Percentiles rank a stretch among this genome's conserved stretches.
Conservation (phyloP, 2,113 vertebrate species). For the Lontra canadensis region DNA sequence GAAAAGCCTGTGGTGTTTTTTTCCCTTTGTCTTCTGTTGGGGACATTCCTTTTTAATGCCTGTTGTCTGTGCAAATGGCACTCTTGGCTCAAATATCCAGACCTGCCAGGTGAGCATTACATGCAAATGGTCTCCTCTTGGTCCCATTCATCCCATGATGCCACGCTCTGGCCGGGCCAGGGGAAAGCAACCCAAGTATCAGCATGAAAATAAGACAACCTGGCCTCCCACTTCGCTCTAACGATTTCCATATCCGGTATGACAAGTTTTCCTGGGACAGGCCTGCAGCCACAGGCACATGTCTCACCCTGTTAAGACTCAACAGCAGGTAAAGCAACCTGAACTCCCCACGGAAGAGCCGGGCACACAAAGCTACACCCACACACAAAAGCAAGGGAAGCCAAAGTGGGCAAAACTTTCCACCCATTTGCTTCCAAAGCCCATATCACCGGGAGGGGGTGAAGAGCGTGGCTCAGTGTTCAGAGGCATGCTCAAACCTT, state of each 20-base stretch:
- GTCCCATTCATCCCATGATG: conserved; percentile 32
- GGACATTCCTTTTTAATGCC: not conserved
- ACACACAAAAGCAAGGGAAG: conserved; percentile 70
- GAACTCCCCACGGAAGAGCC: conserved; percentile 66
- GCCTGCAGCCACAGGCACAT: conserved; percentile 82
- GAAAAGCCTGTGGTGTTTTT: not conserved
- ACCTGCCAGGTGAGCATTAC: not conserved
- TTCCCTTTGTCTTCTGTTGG: not conserved
- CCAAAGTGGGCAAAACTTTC: conserved; percentile 78
- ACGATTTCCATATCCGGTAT: conserved; percentile 81
- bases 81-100: not conserved
- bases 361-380: conserved; percentile 64
- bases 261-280: conserved; percentile 81
- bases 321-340: conserved; percentile 71
- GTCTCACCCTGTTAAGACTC: conserved; percentile 84
- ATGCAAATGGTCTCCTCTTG: conserved; percentile 12
- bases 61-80: not conserved
- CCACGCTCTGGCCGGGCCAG: conserved; percentile 60
- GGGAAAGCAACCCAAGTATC: conserved; percentile 80
- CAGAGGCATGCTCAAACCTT: conserved; percentile 49
- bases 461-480: not conserved
- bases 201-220: conserved; percentile 80
- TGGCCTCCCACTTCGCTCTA: conserved; percentile 75
- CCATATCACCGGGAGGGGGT: not conserved
- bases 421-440: conserved; percentile 64